Conservation (phyloP, 2,797 vertebrate species). For the Meriones psammophilus region DNA sequence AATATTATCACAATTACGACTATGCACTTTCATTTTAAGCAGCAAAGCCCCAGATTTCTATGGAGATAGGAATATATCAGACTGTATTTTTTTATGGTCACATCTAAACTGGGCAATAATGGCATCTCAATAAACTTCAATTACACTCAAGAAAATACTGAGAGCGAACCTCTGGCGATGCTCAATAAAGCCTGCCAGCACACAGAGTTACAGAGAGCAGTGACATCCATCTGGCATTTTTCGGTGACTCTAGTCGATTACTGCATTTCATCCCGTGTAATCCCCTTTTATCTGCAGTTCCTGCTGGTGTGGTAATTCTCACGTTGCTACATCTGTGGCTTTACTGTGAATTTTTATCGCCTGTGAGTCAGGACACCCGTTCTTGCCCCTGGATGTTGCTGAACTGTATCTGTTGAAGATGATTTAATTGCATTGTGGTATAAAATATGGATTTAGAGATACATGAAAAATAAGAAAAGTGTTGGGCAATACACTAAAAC, state of each 20-base stretch:
- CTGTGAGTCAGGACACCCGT: conserved; percentile 78
- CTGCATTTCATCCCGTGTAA: conserved; percentile 88
- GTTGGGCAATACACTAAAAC: conserved; percentile 52
- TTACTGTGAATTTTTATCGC: conserved; percentile 89
- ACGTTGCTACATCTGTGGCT: conserved; percentile 87
- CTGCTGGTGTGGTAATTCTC: conserved; percentile 89
- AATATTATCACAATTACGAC: conserved; percentile 86
- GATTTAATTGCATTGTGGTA: conserved; percentile 80
- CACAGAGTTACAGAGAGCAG: conserved; percentile 85
- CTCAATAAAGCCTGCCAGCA: conserved; percentile 86
- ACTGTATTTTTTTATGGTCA: conserved; percentile 86
- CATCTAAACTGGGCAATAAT: conserved; percentile 87
- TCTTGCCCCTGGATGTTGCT: conserved; percentile 62
- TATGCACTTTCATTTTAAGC: conserved; percentile 79
- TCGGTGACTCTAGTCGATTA: conserved; percentile 89
- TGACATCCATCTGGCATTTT: conserved; percentile 90
- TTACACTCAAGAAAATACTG: conserved; percentile 89
- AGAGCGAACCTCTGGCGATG: conserved; percentile 85
- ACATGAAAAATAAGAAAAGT: conserved; percentile 69
- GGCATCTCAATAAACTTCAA: conserved; percentile 89
- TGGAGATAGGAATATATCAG: conserved; percentile 75
- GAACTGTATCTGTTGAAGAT: conserved; percentile 74
- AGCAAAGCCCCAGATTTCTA: conserved; percentile 75
- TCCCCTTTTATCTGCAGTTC: conserved; percentile 90
- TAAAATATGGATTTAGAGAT: conserved; percentile 72